These are phyloP conservation scores for Nephila pilipes DNA, from an alignment of 1,140 invertebrate species.

Conservation along the genomic window DNA sequence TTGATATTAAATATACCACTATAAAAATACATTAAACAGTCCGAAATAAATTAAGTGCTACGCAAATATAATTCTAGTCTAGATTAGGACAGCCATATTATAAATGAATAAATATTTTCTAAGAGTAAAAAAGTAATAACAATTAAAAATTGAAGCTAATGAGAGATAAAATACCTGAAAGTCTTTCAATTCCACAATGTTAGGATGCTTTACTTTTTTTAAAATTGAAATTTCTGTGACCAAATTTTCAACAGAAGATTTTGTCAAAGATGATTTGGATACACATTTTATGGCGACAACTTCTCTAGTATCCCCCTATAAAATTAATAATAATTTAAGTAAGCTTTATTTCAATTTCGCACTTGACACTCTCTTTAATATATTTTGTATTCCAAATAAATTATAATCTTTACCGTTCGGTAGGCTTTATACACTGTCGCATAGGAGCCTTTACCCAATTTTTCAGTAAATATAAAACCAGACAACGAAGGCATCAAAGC, in stretches of 20 bases:
- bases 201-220: slow-evolving; percentile 90
- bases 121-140: too few species aligned
- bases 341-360: too few species aligned
- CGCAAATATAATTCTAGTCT: neutral
- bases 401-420: slow-evolving; percentile 85
- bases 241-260: slow-evolving; percentile 89
- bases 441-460: slow-evolving; percentile 86
- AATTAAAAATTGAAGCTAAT: slow-evolving; percentile 34
- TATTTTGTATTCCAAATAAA: neutral
- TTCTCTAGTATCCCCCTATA: slow-evolving; percentile 85
- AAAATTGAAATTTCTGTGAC: slow-evolving; percentile 92
- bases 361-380: too few species aligned
- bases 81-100: too few species aligned
- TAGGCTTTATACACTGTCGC: slow-evolving; percentile 92
- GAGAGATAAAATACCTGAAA: slow-evolving; percentile 84
- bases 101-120: too few species aligned
- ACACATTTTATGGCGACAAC: slow-evolving; percentile 92
- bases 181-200: slow-evolving; percentile 92
- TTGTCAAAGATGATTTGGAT: slow-evolving; percentile 88
- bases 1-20: too few species aligned
- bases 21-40: neutral
- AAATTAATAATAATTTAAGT: too few species aligned
- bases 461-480: slow-evolving; percentile 73
- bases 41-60: slow-evolving; percentile 77
- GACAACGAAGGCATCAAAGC: slow-evolving; percentile 48